Base-by-base conservation (phyloP, 2,888 invertebrate genomes). In the Epirrhoe alternata region DNA sequence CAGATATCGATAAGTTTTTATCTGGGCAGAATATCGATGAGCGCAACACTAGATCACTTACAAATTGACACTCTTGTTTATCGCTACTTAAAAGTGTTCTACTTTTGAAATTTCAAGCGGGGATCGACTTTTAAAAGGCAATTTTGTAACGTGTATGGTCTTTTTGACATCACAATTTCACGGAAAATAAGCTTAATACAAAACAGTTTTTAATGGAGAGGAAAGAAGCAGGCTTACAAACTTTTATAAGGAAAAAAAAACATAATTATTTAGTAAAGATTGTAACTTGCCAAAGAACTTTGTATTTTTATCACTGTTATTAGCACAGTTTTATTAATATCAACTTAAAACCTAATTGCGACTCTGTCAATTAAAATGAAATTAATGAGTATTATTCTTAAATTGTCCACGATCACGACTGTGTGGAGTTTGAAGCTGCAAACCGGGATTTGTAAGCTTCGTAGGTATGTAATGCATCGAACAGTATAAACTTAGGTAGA, bases 51-150 rank as follows among this genome's bases (percentile, higher is more conserved):
- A 78, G 62, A 52, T 74, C 78, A 72, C 74, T 77, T 79, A 73
- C 73, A 82, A 84, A 86, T 86, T 85, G 87, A 84, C 87, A 83
- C 61, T 61, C 72, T 83, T 83, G 82, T 88, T 86, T 85, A 82
- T 72, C 62, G 73, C 65, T 70, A 71, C 73, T 74, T 64, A 74
- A 75, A 78, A 79, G 72, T 65, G 61, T 64, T 73, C 69, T 61
- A 60, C 59, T 74, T 75, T 72, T 74, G 67, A 71, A 76, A 74
- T 74, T 70, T 62, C 66, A 70, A 71, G 61, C 50, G 71, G 69
- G 68, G 61, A 70, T 75, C 73, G 68, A 53, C 42, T 69, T 64
- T 50, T 63, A 61, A 65, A 66, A 62, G 58, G 49, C 45, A 60
- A 61, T 68, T 68, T 62, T 58, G 35, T 54, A 68, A 71, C 59